phyloP scores from a whole-genome alignment of 1,140 invertebrate genomes.

The Drosophila virilis region DNA sequence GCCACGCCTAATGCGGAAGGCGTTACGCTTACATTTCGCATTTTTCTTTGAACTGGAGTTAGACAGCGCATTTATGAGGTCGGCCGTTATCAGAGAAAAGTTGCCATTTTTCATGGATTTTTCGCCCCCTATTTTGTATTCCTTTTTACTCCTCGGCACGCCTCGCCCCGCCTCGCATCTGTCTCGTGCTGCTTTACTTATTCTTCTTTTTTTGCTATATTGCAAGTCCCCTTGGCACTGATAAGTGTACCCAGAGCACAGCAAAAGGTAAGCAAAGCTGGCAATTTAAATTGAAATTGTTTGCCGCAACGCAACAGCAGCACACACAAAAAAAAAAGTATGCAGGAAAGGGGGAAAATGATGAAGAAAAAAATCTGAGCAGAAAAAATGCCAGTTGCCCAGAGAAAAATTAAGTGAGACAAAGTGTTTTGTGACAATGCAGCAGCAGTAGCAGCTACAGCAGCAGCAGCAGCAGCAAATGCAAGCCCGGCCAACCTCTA shows the following conservation, averaged over 20 bases:
- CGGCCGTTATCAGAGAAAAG: conserved; percentile 4
- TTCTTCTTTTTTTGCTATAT: conserved; percentile 37
- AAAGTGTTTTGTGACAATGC: conserved; percentile 80
- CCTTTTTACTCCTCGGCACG: conserved; percentile 25
- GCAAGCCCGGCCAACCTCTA: conserved; percentile 26
- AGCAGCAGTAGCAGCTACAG: conserved; percentile 25
- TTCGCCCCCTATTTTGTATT: conserved; percentile 7
- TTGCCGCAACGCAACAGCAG: conserved; percentile 76
- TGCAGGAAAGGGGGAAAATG: conserved; percentile 12
- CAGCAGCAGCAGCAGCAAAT: conserved; percentile 1
- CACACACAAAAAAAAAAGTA: conserved; percentile 47
- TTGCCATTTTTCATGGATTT: conserved; percentile 2
- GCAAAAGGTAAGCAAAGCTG: conserved; percentile 79
- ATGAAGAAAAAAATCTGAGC: conserved; percentile 29
- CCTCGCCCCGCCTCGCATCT: conserved; percentile 34
- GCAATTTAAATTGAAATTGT: conserved; percentile 82
- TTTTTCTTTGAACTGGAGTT: conserved; percentile 26
- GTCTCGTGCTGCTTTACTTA: conserved; percentile 39
- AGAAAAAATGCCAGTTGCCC: conserved; percentile 46
- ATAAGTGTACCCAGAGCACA: conserved; percentile 77
- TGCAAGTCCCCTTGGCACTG: conserved; percentile 69
- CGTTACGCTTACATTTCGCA: conserved; percentile 21
- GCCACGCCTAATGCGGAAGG: conserved; percentile 7
- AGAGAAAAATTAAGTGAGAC: conserved; percentile 80
- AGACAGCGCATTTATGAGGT: conserved; percentile 9